Evolutionary conservation across 2,797 vertebrate species (phyloP).

Genomic region (Cossypha caffra): DNA sequence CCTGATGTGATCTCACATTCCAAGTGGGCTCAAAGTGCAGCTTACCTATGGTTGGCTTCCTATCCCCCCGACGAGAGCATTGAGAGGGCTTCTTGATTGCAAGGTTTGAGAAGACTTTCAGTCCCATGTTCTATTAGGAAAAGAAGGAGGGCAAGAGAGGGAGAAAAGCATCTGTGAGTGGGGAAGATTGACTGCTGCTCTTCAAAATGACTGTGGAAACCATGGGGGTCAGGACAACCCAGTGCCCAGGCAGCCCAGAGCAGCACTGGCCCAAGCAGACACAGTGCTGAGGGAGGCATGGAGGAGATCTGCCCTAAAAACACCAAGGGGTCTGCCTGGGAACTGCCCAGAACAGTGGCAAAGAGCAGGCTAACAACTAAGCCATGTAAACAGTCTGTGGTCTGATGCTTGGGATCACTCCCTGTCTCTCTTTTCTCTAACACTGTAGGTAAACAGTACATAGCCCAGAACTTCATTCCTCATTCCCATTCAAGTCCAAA

Average conservation of each 20-base stretch:
- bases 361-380: not conserved
- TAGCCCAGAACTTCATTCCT: not conserved
- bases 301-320: not conserved
- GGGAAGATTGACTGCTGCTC: not conserved
- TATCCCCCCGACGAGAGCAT: not conserved
- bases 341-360: not conserved
- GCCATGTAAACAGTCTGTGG: fast-evolving
- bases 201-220: not conserved
- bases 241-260: fast-evolving
- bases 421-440: not conserved
- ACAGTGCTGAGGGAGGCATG: not conserved
- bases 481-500: not conserved
- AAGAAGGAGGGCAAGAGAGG: not conserved
- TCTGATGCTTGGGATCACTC: not conserved
- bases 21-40: not conserved
- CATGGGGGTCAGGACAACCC: not conserved
- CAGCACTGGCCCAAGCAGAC: not conserved
- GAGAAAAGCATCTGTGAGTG: not conserved
- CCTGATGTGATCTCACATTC: not conserved
- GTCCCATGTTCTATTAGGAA: slow-evolving; percentile 36
- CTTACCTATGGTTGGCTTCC: not conserved
- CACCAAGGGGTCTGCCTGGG: not conserved
- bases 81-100: slow-evolving; percentile 50
- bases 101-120: slow-evolving; percentile 72
- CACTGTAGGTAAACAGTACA: not conserved